Conservation (phyloP, 2,888 invertebrate genomes). For the Crossocerus cetratus region DNA sequence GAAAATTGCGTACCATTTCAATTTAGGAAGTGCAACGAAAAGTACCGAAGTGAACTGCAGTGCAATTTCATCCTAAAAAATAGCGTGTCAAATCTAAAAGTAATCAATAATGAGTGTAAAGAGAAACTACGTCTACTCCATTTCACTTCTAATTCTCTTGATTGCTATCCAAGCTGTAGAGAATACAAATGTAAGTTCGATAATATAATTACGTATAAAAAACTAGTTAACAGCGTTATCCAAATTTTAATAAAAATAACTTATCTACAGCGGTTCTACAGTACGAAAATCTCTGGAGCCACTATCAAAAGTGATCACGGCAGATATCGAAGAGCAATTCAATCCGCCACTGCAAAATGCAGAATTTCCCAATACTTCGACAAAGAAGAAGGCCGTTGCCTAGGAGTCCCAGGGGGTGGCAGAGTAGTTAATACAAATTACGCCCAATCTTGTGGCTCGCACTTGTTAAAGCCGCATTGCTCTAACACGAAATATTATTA, state of each 20-base stretch:
- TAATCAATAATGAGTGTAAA: not conserved
- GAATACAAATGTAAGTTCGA: constrained; percentile 23
- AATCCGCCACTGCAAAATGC: constrained; percentile 31
- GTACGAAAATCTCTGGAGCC: no score
- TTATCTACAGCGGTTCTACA: no score
- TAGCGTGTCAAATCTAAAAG: constrained; percentile 11
- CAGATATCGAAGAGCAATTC: not conserved
- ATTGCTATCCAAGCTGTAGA: constrained; percentile 23
- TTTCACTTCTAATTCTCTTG: not conserved
- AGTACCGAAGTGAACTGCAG: not conserved
- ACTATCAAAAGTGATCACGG: no score
- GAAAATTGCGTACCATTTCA: constrained; percentile 23
- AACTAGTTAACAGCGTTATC: no score
- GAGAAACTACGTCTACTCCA: not conserved
- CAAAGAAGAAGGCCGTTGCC: constrained; percentile 63
- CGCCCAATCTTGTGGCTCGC: constrained; percentile 37
- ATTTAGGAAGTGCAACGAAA: constrained; percentile 19
- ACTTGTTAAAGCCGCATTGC: constrained; percentile 74
- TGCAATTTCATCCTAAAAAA: not conserved
- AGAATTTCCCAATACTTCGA: constrained; percentile 69
- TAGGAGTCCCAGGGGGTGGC: constrained; percentile 76
- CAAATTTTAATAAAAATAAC: no score
- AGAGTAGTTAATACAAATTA: constrained; percentile 31
- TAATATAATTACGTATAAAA: not conserved
- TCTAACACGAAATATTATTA: constrained; percentile 76